Evolutionary conservation across 2,888 invertebrate genomes (phyloP), one percentile per base, ranked within the genome.

Genomic region (Lordiphosa andalusiaca): DNA sequence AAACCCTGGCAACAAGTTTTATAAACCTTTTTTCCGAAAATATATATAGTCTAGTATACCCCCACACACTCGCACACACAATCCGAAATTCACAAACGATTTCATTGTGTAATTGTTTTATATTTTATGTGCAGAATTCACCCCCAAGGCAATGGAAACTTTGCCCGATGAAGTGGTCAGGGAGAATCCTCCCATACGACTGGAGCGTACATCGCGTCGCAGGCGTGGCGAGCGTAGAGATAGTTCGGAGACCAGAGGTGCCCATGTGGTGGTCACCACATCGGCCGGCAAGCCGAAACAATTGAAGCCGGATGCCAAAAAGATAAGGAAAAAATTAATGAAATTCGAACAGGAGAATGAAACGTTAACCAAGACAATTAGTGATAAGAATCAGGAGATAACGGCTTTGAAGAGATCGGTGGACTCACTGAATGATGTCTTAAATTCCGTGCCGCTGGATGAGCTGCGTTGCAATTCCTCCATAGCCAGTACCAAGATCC

Each of bases 391-490:
- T 44, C 52, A 55, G 6, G 88, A 89, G 67, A 87, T 89, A 13
- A 48, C 49, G 0, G 83, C 85, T 1, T 69, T 89, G 0, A 87
- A 86, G 44, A 83, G 82, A 33, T 88, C 88, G 0, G 75, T 88
- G 0, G 69, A 77, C 4, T 82, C 85, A 0, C 66, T 89, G 0
- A 88, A 88, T 33, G 87, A 88, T 2, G 76, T 88, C 1, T 70
- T 89, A 0, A 87, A 88, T 41, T 87, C 88, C 2, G 82, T 86
- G 50, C 87, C 87, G 21, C 82, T 85, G 3, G 86, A 88, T 40
- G 88, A 88, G 55, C 38, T 89, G 53, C 85, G 87, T 23, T 81
- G 67, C 39, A 88, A 86, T 44, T 88, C 88, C 1, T 85, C 82
- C 0, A 82, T 85, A 33, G 88, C 87, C 19, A 68, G 83, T 23